Evolutionary conservation across 2,797 vertebrate species (phyloP).

Genomic region (Ispidina lecontei): DNA sequence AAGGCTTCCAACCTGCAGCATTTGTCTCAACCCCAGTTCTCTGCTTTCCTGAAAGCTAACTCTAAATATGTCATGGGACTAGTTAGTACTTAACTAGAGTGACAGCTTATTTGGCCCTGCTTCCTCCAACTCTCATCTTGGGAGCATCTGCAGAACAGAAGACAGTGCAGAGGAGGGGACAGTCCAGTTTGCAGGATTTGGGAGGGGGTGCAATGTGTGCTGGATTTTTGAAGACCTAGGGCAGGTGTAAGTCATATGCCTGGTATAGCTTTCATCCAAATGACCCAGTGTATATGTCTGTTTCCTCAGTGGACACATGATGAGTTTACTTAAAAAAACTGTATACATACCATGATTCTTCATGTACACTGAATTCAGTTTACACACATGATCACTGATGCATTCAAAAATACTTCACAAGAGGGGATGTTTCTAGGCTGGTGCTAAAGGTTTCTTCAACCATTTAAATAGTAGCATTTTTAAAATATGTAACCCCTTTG

Average conservation of each 20-base stretch:
- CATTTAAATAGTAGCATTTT: neutral
- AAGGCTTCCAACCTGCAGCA: neutral
- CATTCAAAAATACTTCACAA: neutral
- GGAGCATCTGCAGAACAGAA: neutral
- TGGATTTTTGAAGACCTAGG: neutral
- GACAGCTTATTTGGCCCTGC: neutral
- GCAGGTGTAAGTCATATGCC: neutral
- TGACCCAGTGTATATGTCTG: neutral
- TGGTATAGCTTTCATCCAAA: neutral
- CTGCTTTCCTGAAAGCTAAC: neutral
- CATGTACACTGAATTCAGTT: neutral
- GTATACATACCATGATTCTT: neutral
- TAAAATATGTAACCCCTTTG: neutral
- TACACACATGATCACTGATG: neutral
- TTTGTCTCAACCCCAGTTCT: neutral
- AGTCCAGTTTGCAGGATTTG: neutral
- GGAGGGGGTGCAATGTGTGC: neutral
- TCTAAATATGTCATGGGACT: neutral
- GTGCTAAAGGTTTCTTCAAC: neutral
- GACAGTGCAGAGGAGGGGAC: neutral
- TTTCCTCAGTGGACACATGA: neutral
- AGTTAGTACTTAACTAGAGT: neutral
- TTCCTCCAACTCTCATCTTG: neutral
- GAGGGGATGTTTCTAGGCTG: neutral
- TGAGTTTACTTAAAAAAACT: neutral